Conservation (phyloP, 2,113 vertebrate genomes). For the Sturnus vulgaris region DNA sequence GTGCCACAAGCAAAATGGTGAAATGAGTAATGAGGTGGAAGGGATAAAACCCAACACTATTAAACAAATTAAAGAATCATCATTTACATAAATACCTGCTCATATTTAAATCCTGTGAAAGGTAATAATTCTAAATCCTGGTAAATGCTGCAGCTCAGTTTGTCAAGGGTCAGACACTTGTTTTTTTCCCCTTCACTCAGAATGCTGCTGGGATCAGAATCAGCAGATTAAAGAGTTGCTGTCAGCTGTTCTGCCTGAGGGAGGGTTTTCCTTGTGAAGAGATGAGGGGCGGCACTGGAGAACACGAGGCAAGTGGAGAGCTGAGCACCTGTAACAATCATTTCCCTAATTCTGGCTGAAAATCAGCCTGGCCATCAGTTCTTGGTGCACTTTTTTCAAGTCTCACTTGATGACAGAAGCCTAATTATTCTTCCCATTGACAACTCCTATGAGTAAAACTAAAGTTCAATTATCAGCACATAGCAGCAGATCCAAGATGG, state of each 20-base stretch:
- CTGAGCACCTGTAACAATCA: background rate
- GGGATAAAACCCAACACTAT: background rate
- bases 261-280: background rate
- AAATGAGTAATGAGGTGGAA: background rate
- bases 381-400: background rate
- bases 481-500: background rate
- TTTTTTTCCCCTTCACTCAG: background rate
- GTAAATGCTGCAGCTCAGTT: background rate
- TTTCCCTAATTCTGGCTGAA: conserved; percentile 15
- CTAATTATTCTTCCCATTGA: conserved; percentile 14
- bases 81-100: conserved; percentile 50
- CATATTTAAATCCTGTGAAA: conserved; percentile 17
- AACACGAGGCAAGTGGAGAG: background rate
- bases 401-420: background rate
- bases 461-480: background rate
- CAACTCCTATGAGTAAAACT: background rate
- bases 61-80: conserved; percentile 25
- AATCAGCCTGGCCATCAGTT: background rate
- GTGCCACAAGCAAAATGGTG: background rate
- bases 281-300: background rate
- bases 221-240: conserved; percentile 16
- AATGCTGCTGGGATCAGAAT: conserved; percentile 15
- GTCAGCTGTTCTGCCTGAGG: conserved; percentile 12
- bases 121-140: background rate
- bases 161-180: background rate